phyloP scores from a whole-genome alignment of 2,113 vertebrate species.

The Oncorhynchus clarkii region DNA sequence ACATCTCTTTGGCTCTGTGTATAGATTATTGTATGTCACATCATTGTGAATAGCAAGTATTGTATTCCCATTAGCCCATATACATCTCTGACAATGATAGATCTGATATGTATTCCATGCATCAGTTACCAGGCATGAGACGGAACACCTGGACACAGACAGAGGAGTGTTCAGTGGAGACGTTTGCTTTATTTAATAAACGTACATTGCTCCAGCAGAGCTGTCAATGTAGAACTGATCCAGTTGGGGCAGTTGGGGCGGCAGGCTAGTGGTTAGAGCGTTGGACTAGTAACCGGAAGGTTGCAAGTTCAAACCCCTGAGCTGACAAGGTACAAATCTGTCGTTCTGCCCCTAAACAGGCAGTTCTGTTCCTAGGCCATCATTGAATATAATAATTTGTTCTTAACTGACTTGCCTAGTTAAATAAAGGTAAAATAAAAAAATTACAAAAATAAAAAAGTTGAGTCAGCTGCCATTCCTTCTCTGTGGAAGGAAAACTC shows the following conservation, averaged over 20 bases:
- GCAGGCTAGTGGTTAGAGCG: no score
- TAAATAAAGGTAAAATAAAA: no score
- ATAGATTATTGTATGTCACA: background rate
- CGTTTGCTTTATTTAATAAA: slow-evolving; percentile 82
- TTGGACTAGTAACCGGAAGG: no score
- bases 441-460: background rate
- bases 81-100: slow-evolving; percentile 2
- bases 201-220: slow-evolving; percentile 71
- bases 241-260: no score
- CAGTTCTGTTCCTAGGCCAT: no score
- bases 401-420: no score
- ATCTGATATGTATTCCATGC: background rate
- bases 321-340: no score
- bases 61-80: slow-evolving; percentile 10
- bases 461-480: slow-evolving; percentile 51
- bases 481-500: slow-evolving; percentile 23
- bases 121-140: slow-evolving; percentile 40
- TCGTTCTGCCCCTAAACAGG: no score
- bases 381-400: no score
- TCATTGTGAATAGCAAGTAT: slow-evolving; percentile 2
- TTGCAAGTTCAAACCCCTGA: no score
- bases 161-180: slow-evolving; percentile 39
- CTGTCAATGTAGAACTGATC: slow-evolving; percentile 55
- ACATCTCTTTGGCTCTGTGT: background rate
- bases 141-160: slow-evolving; percentile 39